Base-by-base conservation (phyloP, 2,113 vertebrate species). In the Fukomys damarensis region DNA sequence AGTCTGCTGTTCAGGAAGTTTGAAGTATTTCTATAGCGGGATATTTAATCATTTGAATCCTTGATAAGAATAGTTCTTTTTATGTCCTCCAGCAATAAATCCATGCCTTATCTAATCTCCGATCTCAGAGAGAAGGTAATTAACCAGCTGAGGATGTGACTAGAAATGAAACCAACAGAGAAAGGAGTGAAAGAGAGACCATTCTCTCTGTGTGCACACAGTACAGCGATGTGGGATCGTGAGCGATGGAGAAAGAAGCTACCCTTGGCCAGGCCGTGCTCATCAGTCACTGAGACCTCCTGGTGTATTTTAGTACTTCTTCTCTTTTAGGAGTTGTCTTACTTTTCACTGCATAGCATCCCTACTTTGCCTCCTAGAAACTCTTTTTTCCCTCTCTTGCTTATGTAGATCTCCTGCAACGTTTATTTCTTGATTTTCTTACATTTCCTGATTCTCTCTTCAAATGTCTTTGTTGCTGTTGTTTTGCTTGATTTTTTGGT, bases 41-140 rank as follows among this genome's bases (percentile, higher is more conserved):
- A 43, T 96, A 96, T 94, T 98, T 95, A 97, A 98, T 97, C 96
- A 98, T 97, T 95, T 96, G 93, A 96, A 98, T 97, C 41, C 95
- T 88, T 97, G 97, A 97, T 97, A 97, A 91, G 93, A 94, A 96
- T 83, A 89, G 93, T 95, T 95, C 86, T 96, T 98, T 97, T 94
- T 96, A 86, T 94, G 79, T 91, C 89, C 94, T 86, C 91, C 20
- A 95, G 95, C 94, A 96, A 97, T 97, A 97, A 97, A 97, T 97
- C 91, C 87, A 96, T 56, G 38, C 86, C 54, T 41, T 97, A 97
- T 97, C 97, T 97, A 97, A 97, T 98, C 96, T 97, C 91, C 91
- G 61, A 98, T 98, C 97, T 86, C 86, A 77, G 65, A 90, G 77
- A 94, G 79, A 90, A 97, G 82, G 96, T 94, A 97, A 97, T 98